phyloP scores from a whole-genome alignment of 2,113 vertebrate genomes.

The Chiloscyllium plagiosum region DNA sequence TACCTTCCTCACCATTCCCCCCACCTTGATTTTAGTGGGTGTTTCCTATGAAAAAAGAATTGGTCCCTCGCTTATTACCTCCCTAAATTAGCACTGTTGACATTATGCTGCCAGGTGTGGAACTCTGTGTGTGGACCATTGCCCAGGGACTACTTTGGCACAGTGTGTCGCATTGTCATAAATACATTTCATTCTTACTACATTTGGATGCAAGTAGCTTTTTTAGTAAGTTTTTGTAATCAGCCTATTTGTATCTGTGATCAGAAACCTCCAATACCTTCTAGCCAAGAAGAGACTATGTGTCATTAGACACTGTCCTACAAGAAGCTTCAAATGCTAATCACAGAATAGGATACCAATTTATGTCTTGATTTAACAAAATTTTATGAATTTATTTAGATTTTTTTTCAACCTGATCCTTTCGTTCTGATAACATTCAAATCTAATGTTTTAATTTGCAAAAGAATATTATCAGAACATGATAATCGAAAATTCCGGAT shows the following conservation, averaged over 20 bases:
- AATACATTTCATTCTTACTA: not conserved
- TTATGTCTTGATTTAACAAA: not conserved
- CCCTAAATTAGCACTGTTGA: not conserved
- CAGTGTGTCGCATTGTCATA: not conserved
- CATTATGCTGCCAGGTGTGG: not conserved
- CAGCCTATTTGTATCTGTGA: too few relatives aligned
- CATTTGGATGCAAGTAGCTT: not conserved
- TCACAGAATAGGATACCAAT: not conserved
- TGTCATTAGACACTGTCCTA: not conserved
- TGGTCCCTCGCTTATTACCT: not conserved
- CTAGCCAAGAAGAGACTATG: too few relatives aligned
- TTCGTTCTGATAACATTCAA: not conserved
- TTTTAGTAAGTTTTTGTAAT: too few relatives aligned
- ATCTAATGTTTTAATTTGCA: not conserved
- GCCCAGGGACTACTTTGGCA: not conserved
- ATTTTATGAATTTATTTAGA: not conserved
- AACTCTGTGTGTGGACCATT: not conserved
- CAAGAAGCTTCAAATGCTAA: not conserved
- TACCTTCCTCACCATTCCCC: too few relatives aligned
- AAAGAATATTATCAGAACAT: not conserved
- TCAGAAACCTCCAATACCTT: too few relatives aligned
- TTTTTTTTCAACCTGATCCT: not conserved
- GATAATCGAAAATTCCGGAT: not conserved
- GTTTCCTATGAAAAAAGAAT: not conserved
- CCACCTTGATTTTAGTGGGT: not conserved